Percentiles rank a stretch among this genome's conserved stretches.
Evolutionary conservation across 2,888 invertebrate genomes (phyloP).

Genomic region (Arge pagana): DNA sequence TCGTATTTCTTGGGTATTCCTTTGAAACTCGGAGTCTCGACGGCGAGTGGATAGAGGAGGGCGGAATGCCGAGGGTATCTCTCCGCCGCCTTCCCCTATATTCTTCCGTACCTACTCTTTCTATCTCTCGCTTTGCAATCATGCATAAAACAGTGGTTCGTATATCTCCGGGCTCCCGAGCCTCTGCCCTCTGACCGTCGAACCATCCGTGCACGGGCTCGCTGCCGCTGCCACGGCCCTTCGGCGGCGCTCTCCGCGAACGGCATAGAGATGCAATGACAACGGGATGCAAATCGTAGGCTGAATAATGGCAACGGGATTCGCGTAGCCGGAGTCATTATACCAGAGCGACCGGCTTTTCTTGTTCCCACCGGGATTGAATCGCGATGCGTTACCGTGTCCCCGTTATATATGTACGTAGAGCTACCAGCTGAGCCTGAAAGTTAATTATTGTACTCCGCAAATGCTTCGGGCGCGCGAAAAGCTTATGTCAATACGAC

Average conservation of each 20-base stretch:
- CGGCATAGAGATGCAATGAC: slow-evolving; percentile 8
- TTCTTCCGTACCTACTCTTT: slow-evolving; percentile 8
- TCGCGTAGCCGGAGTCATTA: background rate
- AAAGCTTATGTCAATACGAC: too few species aligned
- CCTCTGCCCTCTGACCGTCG: background rate
- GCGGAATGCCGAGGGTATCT: background rate
- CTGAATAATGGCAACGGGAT: slow-evolving; percentile 9
- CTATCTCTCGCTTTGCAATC: slow-evolving; percentile 19
- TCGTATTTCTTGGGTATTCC: too few species aligned
- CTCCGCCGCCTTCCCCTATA: background rate
- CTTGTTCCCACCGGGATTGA: slow-evolving; percentile 16
- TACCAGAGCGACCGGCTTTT: slow-evolving; percentile 11
- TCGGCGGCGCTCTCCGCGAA: background rate
- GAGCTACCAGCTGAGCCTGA: slow-evolving; percentile 18
- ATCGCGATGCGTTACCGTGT: slow-evolving; percentile 11
- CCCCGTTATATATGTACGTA: too few species aligned
- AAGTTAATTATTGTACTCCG: slow-evolving; percentile 17
- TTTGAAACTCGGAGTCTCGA: too few species aligned
- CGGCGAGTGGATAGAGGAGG: too few species aligned
- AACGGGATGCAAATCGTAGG: background rate
- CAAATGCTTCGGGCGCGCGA: too few species aligned
- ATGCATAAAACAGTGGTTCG: slow-evolving; percentile 22
- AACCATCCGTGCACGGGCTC: slow-evolving; percentile 8
- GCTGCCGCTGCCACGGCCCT: background rate
- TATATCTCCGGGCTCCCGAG: background rate